Percentiles rank a stretch among this genome's conserved stretches.
Evolutionary conservation across 2,888 invertebrate genomes (phyloP).

Genomic region (Netelia fuscicornis): DNA sequence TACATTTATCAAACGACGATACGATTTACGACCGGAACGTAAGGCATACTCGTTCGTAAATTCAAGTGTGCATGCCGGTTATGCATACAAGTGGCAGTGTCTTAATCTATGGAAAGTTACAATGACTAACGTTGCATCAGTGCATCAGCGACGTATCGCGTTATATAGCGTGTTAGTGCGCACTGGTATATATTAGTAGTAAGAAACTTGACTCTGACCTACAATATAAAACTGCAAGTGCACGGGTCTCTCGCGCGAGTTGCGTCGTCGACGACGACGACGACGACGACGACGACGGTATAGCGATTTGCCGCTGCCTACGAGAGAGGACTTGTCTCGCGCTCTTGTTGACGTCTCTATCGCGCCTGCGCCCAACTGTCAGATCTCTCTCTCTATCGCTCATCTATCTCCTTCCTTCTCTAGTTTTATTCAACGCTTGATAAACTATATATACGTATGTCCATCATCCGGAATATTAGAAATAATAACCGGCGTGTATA

Average conservation of each 20-base stretch:
- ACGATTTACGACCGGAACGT: background rate
- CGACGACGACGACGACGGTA: conserved; percentile 22
- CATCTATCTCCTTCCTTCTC: background rate
- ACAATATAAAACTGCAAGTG: conserved; percentile 74
- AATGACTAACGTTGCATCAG: conserved; percentile 65
- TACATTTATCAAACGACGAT: background rate
- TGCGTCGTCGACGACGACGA: no score
- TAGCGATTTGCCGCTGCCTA: conserved; percentile 32
- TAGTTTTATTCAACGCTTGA: conserved; percentile 7
- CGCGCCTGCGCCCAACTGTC: background rate
- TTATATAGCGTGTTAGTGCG: conserved; percentile 45
- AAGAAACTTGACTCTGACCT: conserved; percentile 79
- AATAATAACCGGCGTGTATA: conserved; percentile 47
- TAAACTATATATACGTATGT: background rate
- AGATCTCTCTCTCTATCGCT: conserved; percentile 1
- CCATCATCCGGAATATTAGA: conserved; percentile 36
- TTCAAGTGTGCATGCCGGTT: conserved; percentile 36
- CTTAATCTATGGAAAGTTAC: conserved; percentile 65
- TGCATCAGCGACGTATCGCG: conserved; percentile 54
- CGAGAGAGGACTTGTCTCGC: conserved; percentile 29
- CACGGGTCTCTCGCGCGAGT: conserved; percentile 64
- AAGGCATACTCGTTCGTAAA: conserved; percentile 1
- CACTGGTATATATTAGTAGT: conserved; percentile 68
- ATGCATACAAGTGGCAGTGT: conserved; percentile 11
- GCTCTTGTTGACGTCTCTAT: conserved; percentile 55